Evolutionary conservation across 1,140 invertebrate species (phyloP).

Genomic region (Eumaeus atala): DNA sequence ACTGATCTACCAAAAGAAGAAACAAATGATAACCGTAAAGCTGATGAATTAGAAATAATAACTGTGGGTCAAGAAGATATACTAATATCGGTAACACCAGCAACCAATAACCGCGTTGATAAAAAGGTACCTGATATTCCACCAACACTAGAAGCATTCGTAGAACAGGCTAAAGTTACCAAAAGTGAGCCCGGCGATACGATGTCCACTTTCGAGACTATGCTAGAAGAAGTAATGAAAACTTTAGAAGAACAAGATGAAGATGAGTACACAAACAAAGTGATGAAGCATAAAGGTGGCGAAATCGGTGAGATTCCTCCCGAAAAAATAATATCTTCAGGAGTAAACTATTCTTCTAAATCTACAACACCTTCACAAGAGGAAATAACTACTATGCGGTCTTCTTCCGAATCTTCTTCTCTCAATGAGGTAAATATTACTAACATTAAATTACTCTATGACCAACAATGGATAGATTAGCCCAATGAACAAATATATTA

Average conservation of each 20-base stretch:
- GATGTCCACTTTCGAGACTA: slow-evolving; percentile 68
- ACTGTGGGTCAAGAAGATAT: slow-evolving; percentile 68
- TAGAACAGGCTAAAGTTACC: slow-evolving; percentile 59
- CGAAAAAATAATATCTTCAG: slow-evolving; percentile 55
- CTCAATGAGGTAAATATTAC: slow-evolving; percentile 41
- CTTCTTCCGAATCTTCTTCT: slow-evolving; percentile 28
- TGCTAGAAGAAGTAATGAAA: slow-evolving; percentile 73
- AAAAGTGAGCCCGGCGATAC: slow-evolving; percentile 47
- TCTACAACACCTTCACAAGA: slow-evolving; percentile 32
- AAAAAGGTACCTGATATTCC: slow-evolving; percentile 65
- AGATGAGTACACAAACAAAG: slow-evolving; percentile 64
- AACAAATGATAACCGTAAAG: slow-evolving; percentile 37
- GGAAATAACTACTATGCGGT: slow-evolving; percentile 34
- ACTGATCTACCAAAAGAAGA: slow-evolving; percentile 50
- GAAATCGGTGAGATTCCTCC: slow-evolving; percentile 72
- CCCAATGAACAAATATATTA: too few species aligned
- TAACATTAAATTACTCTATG: too few species aligned
- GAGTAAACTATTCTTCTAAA: slow-evolving; percentile 40
- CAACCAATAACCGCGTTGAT: slow-evolving; percentile 51
- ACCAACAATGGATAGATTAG: too few species aligned
- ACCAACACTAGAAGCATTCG: slow-evolving; percentile 59
- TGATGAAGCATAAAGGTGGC: slow-evolving; percentile 71
- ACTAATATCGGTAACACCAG: slow-evolving; percentile 64
- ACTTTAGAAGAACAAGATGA: slow-evolving; percentile 71
- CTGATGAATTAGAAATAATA: slow-evolving; percentile 62